phyloP scores from a whole-genome alignment of 2,797 vertebrate genomes.

The Denticeps clupeoides region DNA sequence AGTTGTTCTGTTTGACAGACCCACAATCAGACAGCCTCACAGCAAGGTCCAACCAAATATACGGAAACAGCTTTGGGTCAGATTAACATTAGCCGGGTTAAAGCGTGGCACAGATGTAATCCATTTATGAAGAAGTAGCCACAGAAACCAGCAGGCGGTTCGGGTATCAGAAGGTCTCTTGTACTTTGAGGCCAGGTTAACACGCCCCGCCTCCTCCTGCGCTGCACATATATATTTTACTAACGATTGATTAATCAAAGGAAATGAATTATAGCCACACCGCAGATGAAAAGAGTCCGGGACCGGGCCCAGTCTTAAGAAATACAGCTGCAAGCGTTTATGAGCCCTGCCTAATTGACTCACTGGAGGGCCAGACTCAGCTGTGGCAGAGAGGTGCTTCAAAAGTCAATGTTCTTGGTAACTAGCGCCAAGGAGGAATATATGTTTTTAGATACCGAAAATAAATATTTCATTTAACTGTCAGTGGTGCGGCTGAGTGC shows the following conservation, averaged over 20 bases:
- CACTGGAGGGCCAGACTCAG: conserved; percentile 55
- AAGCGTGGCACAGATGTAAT: conserved; percentile 20
- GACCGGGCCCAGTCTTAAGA: conserved; percentile 47
- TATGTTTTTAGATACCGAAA: conserved; percentile 67
- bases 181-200: conserved; percentile 39
- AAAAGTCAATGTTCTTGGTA: conserved; percentile 60
- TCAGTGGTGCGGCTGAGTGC: conserved; percentile 48
- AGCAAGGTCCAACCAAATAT: neutral
- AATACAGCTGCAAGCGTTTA: conserved; percentile 46
- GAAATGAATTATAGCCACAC: conserved; percentile 23
- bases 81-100: conserved; percentile 21
- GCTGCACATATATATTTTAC: conserved; percentile 36
- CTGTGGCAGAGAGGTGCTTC: conserved; percentile 47
- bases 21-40: neutral
- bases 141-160: conserved; percentile 22
- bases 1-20: conserved; percentile 27
- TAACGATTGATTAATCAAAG: conserved; percentile 21
- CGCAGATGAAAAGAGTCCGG: conserved; percentile 52
- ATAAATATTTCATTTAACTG: conserved; percentile 71
- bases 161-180: conserved; percentile 31
- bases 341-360: conserved; percentile 64
- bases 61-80: neutral
- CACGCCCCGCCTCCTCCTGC: conserved; percentile 37
- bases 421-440: conserved; percentile 62
- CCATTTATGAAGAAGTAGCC: conserved; percentile 9